Evolutionary conservation across 1,140 invertebrate species (phyloP).

Genomic region (Drosophila nasuta): DNA sequence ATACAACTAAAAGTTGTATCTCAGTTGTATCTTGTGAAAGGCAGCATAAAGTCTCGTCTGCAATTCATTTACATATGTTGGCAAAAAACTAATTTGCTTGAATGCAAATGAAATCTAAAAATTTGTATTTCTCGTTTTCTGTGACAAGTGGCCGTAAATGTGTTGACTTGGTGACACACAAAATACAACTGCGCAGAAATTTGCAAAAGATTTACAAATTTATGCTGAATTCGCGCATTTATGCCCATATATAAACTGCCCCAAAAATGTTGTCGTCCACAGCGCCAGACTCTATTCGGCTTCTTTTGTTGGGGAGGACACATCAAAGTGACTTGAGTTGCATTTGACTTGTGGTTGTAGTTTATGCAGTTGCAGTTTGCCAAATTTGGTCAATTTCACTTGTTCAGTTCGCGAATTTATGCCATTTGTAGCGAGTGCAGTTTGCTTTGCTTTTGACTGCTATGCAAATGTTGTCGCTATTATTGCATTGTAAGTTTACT

Average conservation of each 20-base stretch:
- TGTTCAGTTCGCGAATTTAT: slow-evolving; percentile 60
- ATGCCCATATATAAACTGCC: slow-evolving; percentile 73
- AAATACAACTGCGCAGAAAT: slow-evolving; percentile 12
- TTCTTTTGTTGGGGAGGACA: slow-evolving; percentile 28
- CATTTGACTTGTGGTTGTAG: slow-evolving; percentile 64
- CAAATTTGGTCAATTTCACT: slow-evolving; percentile 78
- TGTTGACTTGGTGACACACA: slow-evolving; percentile 35
- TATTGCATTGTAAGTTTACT: slow-evolving; percentile 38
- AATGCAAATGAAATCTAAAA: slow-evolving; percentile 46
- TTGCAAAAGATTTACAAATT: slow-evolving; percentile 72
- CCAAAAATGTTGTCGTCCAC: slow-evolving; percentile 72
- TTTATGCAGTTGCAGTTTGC: slow-evolving; percentile 58
- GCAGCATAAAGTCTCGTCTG: slow-evolving; percentile 14
- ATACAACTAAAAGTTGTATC: background rate
- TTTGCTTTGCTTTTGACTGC: background rate
- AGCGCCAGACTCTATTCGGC: slow-evolving; percentile 54
- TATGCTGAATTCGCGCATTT: slow-evolving; percentile 65
- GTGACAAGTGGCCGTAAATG: slow-evolving; percentile 64
- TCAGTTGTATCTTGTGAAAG: slow-evolving; percentile 55
- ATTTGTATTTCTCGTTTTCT: slow-evolving; percentile 43
- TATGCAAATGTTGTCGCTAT: slow-evolving; percentile 28
- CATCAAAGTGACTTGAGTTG: slow-evolving; percentile 68
- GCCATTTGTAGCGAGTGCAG: slow-evolving; percentile 40
- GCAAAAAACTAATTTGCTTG: slow-evolving; percentile 73
- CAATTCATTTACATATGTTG: slow-evolving; percentile 37